Conservation (phyloP, 2,797 vertebrate genomes). For the Peromyscus aztecus region DNA sequence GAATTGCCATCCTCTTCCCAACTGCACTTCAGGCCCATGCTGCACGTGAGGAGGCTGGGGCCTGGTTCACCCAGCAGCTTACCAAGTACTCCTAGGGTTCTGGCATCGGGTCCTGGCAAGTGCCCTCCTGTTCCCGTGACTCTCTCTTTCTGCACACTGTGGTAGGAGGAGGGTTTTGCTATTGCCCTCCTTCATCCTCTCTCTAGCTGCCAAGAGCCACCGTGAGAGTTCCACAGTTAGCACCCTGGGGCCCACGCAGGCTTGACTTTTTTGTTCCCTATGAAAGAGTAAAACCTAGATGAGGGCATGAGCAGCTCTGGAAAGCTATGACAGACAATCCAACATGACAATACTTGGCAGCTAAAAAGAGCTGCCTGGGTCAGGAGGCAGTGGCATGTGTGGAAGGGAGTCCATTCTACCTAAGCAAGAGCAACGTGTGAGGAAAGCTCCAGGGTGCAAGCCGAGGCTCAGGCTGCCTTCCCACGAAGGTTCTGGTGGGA, state of each 20-base stretch:
- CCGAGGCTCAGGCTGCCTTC: accelerated
- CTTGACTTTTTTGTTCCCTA: not conserved
- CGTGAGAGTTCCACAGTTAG: too few relatives aligned
- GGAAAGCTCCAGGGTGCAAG: accelerated
- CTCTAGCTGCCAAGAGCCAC: accelerated
- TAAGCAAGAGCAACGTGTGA: accelerated
- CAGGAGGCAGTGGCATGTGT: accelerated
- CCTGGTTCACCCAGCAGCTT: accelerated
- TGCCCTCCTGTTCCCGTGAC: accelerated
- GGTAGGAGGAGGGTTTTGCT: accelerated
- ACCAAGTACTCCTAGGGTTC: not conserved
- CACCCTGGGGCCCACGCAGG: too few relatives aligned
- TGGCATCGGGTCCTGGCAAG: accelerated
- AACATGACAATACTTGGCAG: accelerated
- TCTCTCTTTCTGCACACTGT: accelerated
- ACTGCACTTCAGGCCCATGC: not conserved
- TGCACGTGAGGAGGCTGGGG: accelerated
- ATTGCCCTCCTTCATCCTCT: not conserved
- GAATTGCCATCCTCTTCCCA: accelerated
- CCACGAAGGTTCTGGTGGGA: accelerated
- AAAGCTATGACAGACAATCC: too few relatives aligned
- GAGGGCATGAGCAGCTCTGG: not conserved
- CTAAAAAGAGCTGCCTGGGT: accelerated
- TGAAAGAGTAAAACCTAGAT: not conserved
- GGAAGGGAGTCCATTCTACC: not conserved